Evolutionary conservation across 2,113 vertebrate genomes (phyloP).

Genomic region (Gymnorhina tibicen): DNA sequence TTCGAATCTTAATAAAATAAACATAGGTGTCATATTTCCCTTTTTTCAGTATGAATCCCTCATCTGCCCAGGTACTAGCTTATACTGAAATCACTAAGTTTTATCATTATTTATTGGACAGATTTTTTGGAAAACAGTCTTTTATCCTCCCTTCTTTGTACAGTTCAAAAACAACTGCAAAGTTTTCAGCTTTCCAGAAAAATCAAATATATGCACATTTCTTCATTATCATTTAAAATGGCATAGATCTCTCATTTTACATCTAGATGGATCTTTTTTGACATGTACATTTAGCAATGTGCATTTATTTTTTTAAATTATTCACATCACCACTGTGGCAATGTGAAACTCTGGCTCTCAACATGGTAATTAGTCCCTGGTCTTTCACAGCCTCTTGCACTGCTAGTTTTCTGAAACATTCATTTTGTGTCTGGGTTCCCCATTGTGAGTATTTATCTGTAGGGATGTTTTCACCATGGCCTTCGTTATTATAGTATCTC

Average conservation of each 20-base stretch:
- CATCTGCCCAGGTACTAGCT: background rate
- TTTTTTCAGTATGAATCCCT: background rate
- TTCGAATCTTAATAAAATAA: background rate
- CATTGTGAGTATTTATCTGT: background rate
- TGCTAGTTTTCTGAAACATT: background rate
- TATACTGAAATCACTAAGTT: background rate
- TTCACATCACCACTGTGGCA: background rate
- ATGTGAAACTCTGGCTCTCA: background rate
- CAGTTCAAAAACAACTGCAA: background rate
- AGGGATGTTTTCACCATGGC: background rate
- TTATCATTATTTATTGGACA: background rate
- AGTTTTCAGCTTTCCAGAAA: background rate
- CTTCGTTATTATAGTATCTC: background rate
- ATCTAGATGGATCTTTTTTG: background rate
- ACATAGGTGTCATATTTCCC: background rate
- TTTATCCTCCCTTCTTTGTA: background rate
- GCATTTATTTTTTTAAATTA: background rate
- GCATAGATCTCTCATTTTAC: background rate
- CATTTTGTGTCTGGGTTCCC: background rate
- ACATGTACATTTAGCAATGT: background rate
- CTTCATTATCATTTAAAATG: background rate
- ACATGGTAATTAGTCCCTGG: background rate
- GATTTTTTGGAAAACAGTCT: background rate
- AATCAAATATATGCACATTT: background rate
- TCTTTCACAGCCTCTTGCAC: background rate